Conservation (phyloP, 2,888 invertebrate species). For the Steinernema hermaphroditum region DNA sequence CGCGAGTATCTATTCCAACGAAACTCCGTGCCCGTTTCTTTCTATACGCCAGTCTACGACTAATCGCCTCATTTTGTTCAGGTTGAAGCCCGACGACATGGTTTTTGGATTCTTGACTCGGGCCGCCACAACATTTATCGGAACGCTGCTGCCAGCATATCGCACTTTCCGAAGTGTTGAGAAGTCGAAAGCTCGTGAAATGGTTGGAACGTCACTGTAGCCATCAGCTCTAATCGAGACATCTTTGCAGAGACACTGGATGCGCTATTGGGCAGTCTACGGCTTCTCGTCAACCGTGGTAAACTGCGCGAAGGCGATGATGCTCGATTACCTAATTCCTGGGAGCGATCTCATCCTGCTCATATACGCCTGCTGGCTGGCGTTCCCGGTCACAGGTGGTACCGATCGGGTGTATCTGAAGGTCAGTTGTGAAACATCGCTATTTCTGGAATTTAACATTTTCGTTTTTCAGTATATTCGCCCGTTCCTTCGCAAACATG, state of each 20-base stretch:
- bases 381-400: neutral
- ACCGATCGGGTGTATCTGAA: neutral
- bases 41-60: too few relatives aligned
- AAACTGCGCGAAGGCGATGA: neutral
- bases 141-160: neutral
- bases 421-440: neutral
- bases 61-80: too few relatives aligned
- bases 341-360: neutral
- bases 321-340: neutral
- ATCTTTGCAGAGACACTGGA: neutral
- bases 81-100: neutral
- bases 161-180: neutral
- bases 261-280: constrained; percentile 1
- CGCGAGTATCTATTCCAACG: too few relatives aligned
- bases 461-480: neutral
- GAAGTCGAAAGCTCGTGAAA: neutral
- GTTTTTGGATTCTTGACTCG: neutral
- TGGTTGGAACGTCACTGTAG: neutral
- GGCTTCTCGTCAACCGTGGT: neutral
- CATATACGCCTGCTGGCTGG: neutral
- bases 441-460: too few relatives aligned
- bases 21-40: too few relatives aligned
- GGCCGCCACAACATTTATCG: neutral
- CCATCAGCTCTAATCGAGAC: neutral
- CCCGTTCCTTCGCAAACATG: neutral